phyloP scores from a whole-genome alignment of 2,888 invertebrate genomes.

The Hartigia nigra region DNA sequence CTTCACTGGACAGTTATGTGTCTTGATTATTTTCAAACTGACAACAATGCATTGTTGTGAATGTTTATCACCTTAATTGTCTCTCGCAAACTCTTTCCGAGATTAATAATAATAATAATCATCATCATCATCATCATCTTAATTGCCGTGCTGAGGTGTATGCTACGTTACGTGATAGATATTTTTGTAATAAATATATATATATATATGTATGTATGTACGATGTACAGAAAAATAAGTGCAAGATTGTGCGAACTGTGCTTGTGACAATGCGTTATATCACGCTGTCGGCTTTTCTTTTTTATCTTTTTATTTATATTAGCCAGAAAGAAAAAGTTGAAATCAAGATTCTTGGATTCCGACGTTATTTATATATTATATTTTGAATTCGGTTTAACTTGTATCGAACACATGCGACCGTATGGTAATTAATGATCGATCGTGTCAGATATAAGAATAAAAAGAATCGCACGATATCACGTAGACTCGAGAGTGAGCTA shows the following conservation, averaged over 20 bases:
- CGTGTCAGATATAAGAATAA: constrained; percentile 16
- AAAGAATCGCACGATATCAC: not conserved
- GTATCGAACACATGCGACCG: not conserved
- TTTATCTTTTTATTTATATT: no score
- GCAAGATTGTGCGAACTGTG: constrained; percentile 57
- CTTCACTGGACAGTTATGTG: not conserved
- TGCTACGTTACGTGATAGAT: not conserved
- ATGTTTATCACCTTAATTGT: not conserved
- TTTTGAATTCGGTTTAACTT: no score
- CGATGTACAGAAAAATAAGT: constrained; percentile 25
- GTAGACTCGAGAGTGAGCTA: not conserved
- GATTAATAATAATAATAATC: not conserved
- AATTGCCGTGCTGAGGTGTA: not conserved
- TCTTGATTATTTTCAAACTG: not conserved
- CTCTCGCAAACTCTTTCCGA: not conserved
- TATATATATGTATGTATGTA: constrained; percentile 4
- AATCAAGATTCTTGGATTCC: constrained; percentile 7
- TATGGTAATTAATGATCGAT: not conserved
- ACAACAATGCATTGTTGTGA: not conserved
- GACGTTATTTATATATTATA: no score
- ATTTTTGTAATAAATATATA: constrained; percentile 8
- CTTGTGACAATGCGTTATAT: constrained; percentile 48
- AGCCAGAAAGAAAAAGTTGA: not conserved
- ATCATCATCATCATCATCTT: no score
- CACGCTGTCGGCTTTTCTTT: not conserved